These are phyloP conservation scores for Chrysolina oricalcia DNA, from an alignment of 2,888 invertebrate genomes.

Conservation along the genomic window DNA sequence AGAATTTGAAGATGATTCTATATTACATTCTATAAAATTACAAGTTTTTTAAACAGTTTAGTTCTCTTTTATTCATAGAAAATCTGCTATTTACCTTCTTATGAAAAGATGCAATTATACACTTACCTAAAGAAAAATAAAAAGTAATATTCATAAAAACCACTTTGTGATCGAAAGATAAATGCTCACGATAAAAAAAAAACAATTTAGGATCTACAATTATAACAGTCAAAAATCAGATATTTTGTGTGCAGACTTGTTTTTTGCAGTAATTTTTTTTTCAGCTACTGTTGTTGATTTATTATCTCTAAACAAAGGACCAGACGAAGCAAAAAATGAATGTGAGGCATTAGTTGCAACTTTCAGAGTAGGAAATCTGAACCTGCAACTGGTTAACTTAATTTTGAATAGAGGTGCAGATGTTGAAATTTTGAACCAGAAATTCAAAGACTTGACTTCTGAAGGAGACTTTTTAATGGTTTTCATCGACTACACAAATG, in stretches of 20 bases:
- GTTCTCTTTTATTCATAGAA: too few relatives aligned
- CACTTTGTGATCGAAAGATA: too few relatives aligned
- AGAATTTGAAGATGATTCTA: neutral
- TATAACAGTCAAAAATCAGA: too few relatives aligned
- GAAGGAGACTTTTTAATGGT: constrained; percentile 64
- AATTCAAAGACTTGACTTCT: constrained; percentile 59
- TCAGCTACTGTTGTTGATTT: constrained; percentile 58
- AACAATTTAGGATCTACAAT: too few relatives aligned
- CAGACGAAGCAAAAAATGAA: constrained; percentile 56
- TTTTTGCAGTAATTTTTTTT: constrained; percentile 32
- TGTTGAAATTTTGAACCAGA: constrained; percentile 54
- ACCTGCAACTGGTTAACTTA: constrained; percentile 73
- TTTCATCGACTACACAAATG: constrained; percentile 66
- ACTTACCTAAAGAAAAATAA: too few relatives aligned
- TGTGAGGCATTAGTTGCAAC: constrained; percentile 69
- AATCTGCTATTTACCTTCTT: too few relatives aligned
- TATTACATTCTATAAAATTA: too few relatives aligned
- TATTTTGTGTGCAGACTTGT: too few relatives aligned
- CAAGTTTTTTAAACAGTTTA: too few relatives aligned
- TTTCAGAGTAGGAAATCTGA: constrained; percentile 73
- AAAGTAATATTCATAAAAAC: too few relatives aligned
- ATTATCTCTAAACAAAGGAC: constrained; percentile 60
- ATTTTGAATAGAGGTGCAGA: constrained; percentile 55
- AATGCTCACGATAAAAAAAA: too few relatives aligned
- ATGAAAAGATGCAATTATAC: too few relatives aligned